Conservation (phyloP, 2,797 vertebrate genomes). For the Salmo trutta region DNA sequence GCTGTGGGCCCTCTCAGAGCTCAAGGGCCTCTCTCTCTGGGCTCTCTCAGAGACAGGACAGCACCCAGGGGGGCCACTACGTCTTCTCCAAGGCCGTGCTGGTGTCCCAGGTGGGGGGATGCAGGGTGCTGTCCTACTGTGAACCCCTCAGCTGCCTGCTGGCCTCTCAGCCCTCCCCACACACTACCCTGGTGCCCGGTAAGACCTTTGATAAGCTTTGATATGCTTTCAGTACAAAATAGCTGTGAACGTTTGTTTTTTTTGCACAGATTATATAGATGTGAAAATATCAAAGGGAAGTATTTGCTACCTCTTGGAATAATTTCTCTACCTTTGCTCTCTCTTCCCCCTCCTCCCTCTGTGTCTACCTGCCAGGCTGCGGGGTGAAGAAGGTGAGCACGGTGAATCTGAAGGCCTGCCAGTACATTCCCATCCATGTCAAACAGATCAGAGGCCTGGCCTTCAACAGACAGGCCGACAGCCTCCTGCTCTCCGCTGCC, state of each 20-base stretch:
- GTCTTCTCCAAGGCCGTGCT: conserved; percentile 82
- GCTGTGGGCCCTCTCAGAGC: conserved; percentile 47
- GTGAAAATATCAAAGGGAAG: neutral
- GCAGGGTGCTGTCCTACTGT: conserved; percentile 87
- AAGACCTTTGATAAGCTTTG: conserved; percentile 34
- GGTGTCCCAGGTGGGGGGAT: conserved; percentile 85
- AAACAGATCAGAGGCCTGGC: conserved; percentile 92
- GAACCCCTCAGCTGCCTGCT: conserved; percentile 86
- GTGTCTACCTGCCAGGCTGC: conserved; percentile 75
- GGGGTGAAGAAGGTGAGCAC: conserved; percentile 95
- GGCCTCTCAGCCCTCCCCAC: conserved; percentile 90
- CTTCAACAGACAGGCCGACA: conserved; percentile 82
- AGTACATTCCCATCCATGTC: conserved; percentile 90
- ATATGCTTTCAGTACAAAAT: neutral
- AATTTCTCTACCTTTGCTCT: neutral
- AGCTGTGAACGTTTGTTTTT: neutral
- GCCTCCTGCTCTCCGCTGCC: conserved; percentile 89
- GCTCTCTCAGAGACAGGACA: conserved; percentile 69
- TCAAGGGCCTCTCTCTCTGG: conserved; percentile 44
- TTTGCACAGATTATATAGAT: neutral
- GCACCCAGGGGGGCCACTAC: conserved; percentile 75
- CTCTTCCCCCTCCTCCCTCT: neutral
- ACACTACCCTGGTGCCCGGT: conserved; percentile 88
- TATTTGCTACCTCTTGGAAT: neutral
- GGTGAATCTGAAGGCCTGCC: conserved; percentile 86